These are phyloP conservation scores for Hemithea aestivaria DNA, from an alignment of 2,888 invertebrate genomes.

Conservation along the genomic window DNA sequence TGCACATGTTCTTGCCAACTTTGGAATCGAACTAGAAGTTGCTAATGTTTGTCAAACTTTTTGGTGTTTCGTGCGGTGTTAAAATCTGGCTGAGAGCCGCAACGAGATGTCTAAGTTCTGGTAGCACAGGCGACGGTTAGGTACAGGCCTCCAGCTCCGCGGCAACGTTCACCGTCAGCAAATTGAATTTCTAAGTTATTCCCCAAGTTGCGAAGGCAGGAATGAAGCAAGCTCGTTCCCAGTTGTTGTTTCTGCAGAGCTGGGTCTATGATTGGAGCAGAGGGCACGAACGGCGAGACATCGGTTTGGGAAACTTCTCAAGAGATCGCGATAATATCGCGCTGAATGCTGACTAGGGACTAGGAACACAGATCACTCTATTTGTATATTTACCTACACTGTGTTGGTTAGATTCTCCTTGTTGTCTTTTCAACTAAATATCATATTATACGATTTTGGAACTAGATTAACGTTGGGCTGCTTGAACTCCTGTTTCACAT, in stretches of 20 bases:
- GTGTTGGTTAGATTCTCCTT: no score
- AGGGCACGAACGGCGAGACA: constrained; percentile 36
- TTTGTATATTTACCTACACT: constrained; percentile 3
- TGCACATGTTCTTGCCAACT: constrained; percentile 18
- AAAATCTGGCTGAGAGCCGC: constrained; percentile 27
- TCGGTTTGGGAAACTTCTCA: constrained; percentile 36
- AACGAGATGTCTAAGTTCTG: constrained; percentile 46
- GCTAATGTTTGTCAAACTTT: constrained; percentile 26
- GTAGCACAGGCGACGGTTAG: constrained; percentile 34
- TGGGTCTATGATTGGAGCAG: constrained; percentile 49
- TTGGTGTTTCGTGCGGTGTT: constrained; percentile 30
- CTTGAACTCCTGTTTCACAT: no score
- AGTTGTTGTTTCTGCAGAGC: constrained; percentile 57
- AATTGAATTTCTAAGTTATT: constrained; percentile 74
- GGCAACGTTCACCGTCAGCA: constrained; percentile 52
- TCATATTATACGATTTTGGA: no score
- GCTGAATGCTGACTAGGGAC: constrained; percentile 14
- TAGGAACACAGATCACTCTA: constrained; percentile 2
- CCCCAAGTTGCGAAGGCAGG: constrained; percentile 58
- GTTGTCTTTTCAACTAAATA: no score
- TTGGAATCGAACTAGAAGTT: constrained; percentile 18
- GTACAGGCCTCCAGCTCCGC: constrained; percentile 32
- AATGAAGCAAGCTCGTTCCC: constrained; percentile 64
- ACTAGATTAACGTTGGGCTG: no score
- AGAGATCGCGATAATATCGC: constrained; percentile 17